Percentiles rank a stretch among this genome's conserved stretches.
These are phyloP conservation scores for Ailuropoda melanoleuca DNA, from an alignment of 2,113 vertebrate species.

Conservation along the genomic window DNA sequence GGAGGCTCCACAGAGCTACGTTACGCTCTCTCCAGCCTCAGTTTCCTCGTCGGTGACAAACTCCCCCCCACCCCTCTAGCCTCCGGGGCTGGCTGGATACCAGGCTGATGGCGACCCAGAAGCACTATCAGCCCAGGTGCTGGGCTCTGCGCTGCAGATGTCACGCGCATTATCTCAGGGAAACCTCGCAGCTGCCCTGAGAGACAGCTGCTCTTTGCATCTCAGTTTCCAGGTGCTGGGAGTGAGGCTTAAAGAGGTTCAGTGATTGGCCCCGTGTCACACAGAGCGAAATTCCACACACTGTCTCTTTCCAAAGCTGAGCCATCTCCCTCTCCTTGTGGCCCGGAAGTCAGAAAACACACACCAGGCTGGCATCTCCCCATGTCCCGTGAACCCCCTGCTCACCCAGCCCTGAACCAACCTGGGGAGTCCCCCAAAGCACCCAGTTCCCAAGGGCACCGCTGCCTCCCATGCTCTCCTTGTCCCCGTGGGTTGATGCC, in stretches of 20 bases:
- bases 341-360: too few relatives aligned
- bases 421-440: not conserved
- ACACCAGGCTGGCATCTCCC: not conserved
- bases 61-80: accelerated
- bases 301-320: not conserved
- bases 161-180: accelerated
- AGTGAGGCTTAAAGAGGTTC: not conserved
- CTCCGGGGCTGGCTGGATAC: not conserved
- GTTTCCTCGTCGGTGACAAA: not conserved
- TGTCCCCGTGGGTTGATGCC: not conserved
- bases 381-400: accelerated
- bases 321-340: accelerated
- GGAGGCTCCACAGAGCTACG: not conserved
- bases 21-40: not conserved
- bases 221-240: not conserved
- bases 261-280: not conserved
- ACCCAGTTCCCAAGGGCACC: not conserved
- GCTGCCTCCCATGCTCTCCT: not conserved
- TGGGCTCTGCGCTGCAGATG: not conserved
- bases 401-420: not conserved
- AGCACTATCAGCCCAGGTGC: accelerated
- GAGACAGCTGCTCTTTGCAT: too few relatives aligned
- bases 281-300: not conserved
- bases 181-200: not conserved
- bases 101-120: not conserved